A percentile compares a stretch with the other conserved stretches of the same genome.
Evolutionary conservation across 1,140 invertebrate genomes (phyloP).

Genomic region (Lutraria rhynchaena): DNA sequence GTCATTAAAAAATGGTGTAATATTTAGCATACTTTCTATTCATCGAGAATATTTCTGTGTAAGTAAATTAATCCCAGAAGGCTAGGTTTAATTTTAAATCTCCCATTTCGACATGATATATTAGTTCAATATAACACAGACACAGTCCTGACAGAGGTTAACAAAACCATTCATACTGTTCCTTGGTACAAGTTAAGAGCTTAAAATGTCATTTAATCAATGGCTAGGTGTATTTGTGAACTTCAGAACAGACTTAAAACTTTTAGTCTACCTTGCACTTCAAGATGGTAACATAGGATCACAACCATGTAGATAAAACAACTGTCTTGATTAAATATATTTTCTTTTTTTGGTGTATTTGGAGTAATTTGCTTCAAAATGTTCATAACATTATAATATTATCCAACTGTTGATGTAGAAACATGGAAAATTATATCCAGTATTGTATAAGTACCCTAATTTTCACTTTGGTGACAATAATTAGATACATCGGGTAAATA

Average conservation of each 20-base stretch:
- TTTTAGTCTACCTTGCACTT: too few relatives aligned
- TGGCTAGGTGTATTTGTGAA: too few relatives aligned
- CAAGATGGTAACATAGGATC: too few relatives aligned
- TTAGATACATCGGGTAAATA: too few relatives aligned
- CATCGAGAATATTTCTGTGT: neutral
- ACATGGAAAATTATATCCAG: neutral
- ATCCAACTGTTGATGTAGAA: too few relatives aligned
- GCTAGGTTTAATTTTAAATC: slow-evolving; percentile 39
- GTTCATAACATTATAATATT: too few relatives aligned
- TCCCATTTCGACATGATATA: slow-evolving; percentile 33
- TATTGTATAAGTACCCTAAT: neutral
- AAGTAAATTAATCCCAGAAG: slow-evolving; percentile 27
- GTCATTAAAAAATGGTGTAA: slow-evolving; percentile 21
- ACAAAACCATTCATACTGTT: slow-evolving; percentile 21
- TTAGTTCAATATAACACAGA: neutral
- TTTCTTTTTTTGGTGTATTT: too few relatives aligned
- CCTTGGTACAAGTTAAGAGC: slow-evolving; percentile 21
- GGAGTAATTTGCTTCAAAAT: too few relatives aligned
- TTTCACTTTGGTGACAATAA: too few relatives aligned
- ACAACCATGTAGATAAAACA: too few relatives aligned
- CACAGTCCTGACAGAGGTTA: slow-evolving; percentile 28
- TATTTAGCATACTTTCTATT: slow-evolving; percentile 32
- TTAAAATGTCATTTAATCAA: neutral
- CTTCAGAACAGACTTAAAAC: too few relatives aligned
- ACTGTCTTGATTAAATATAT: too few relatives aligned